Evolutionary conservation across 2,797 vertebrate species (phyloP).

Genomic region (Parauchenoglanis punctatus): DNA sequence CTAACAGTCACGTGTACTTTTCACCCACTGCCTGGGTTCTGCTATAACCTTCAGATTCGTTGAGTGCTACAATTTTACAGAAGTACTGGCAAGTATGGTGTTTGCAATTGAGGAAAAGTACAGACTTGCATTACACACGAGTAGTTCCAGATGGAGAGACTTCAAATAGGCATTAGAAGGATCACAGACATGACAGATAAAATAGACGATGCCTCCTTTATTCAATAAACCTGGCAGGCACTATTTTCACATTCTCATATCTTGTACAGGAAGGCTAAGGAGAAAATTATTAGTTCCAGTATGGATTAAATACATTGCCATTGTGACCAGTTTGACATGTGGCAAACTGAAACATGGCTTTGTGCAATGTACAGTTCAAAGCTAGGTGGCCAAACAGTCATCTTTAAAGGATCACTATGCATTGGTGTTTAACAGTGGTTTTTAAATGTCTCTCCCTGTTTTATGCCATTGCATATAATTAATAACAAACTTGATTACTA

Average conservation of each 20-base stretch:
- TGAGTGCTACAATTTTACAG: constrained; percentile 67
- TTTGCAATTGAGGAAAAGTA: constrained; percentile 67
- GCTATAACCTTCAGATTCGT: constrained; percentile 52
- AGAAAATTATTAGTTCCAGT: constrained; percentile 1
- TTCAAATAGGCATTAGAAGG: constrained; percentile 44
- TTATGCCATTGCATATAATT: background rate
- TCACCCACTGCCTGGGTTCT: background rate
- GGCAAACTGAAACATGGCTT: constrained; percentile 16
- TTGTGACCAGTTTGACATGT: background rate
- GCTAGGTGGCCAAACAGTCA: background rate
- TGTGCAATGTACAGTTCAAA: background rate
- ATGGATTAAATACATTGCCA: background rate
- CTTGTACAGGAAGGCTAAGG: constrained; percentile 7
- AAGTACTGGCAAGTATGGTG: constrained; percentile 60
- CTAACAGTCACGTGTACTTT: background rate
- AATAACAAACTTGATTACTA: background rate
- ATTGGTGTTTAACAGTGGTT: background rate
- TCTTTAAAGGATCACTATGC: constrained; percentile 1
- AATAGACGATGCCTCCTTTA: constrained; percentile 52
- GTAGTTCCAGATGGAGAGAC: constrained; percentile 72
- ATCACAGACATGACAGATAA: constrained; percentile 63
- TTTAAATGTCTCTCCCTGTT: background rate
- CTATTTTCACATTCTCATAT: constrained; percentile 1
- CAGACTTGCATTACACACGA: constrained; percentile 63
- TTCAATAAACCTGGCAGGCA: constrained; percentile 44